Evolutionary conservation across 2,888 invertebrate genomes (phyloP).

Genomic region (Drosophila colorata): DNA sequence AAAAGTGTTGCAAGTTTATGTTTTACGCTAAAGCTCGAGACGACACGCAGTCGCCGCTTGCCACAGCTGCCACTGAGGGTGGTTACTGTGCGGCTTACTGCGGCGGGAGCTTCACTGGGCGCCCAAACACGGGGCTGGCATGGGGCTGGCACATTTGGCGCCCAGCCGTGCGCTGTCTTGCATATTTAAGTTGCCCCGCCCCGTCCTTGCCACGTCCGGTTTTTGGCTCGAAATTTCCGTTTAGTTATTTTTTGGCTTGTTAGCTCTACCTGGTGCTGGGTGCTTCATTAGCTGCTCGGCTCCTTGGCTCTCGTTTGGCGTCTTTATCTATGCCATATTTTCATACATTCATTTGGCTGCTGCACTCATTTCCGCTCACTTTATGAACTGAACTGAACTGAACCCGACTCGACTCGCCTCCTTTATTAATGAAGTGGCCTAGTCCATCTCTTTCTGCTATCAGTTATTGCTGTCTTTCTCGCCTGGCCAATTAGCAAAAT

Average conservation of each 20-base stretch:
- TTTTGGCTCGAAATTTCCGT: constrained; percentile 54
- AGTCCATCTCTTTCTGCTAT: constrained; percentile 1
- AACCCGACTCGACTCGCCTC: constrained; percentile 3
- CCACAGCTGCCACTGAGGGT: constrained; percentile 41
- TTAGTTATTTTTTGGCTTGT: constrained; percentile 51
- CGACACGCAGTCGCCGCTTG: constrained; percentile 18
- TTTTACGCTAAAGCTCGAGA: constrained; percentile 3
- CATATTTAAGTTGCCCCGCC: constrained; percentile 65
- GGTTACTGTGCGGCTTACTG: not conserved
- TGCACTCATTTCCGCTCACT: constrained; percentile 71
- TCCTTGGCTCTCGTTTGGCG: constrained; percentile 12
- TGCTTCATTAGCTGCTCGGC: constrained; percentile 48
- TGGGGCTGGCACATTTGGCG: constrained; percentile 68
- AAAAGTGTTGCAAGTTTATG: constrained; percentile 73
- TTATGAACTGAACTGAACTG: constrained; percentile 44
- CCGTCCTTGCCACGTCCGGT: constrained; percentile 45
- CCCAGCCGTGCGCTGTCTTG: constrained; percentile 69
- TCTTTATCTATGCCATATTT: constrained; percentile 47
- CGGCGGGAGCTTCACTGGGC: no score
- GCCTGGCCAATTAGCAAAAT: constrained; percentile 57
- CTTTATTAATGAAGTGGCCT: constrained; percentile 56
- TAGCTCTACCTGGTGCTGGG: constrained; percentile 43
- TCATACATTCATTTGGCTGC: constrained; percentile 35
- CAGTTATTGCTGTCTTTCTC: constrained; percentile 1
- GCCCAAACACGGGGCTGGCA: not conserved